Base-by-base conservation (phyloP, 2,113 vertebrate species). In the Hucho hucho region DNA sequence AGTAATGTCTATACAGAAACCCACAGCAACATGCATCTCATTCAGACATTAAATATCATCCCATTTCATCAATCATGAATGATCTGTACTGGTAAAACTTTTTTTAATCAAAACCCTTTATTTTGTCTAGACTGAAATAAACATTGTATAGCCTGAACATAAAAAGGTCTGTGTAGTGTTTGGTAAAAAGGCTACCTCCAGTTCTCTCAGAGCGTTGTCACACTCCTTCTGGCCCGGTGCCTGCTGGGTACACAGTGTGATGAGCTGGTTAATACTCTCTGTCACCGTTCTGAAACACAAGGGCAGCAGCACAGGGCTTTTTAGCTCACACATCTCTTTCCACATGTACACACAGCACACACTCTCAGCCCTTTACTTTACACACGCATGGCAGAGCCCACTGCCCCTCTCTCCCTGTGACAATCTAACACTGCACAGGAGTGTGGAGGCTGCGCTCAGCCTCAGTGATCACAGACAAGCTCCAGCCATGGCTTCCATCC, bases 191-290 rank as follows among this genome's bases (percentile, higher is more conserved):
- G 58, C 29, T 92, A 99, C 98, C 97, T 99, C 96, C 6, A 99
- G 92, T 82, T 99, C 97, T 76, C 97, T 93, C 76, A 99, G 92
- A 70, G 97, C 97, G 0, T 99, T 99, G 86, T 99, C 98, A 88
- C 98, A 99, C 87, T 99, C 98, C 87, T 96, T 99, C 92, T 99
- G 98, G 75, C 98, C 98, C 0, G 98, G 97, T 47, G 98, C 98
- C 87, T 99, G 98, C 79, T 98, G 98, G n/a, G 98, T 98, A 69
- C 97, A 99, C 87, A 99, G 88, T 0, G 95, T 98, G 92, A 99
- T 99, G 77, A 99, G 95, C 87, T 98, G 97, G 86, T 99, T 99
- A 91, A 99, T 99, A 81, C 98, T 99, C 90, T 99, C 98, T 0
- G 98, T 99, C 87, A 99, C 98, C n/a, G 98, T 96, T 92, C 98